Conservation (phyloP, 1,140 invertebrate species). For the Micrasema longulum region DNA sequence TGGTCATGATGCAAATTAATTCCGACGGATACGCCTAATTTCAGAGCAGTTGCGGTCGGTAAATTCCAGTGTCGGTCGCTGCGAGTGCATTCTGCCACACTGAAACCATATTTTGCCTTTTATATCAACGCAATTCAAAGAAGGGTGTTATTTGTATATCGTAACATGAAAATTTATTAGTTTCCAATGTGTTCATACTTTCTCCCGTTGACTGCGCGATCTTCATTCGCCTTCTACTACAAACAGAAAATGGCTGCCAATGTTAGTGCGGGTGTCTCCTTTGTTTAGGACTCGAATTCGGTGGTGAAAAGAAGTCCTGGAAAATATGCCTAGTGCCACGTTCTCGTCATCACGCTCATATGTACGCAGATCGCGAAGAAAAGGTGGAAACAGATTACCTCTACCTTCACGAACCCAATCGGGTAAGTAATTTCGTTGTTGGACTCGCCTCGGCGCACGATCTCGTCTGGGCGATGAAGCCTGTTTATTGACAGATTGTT, state of each 20-base stretch:
- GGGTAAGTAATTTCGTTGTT: constrained; percentile 44
- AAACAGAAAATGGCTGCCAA: constrained; percentile 76
- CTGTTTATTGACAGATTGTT: constrained; percentile 47
- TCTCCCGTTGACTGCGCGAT: constrained; percentile 58
- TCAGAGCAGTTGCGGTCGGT: constrained; percentile 47
- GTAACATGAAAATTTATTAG: constrained; percentile 24
- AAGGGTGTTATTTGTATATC: constrained; percentile 12
- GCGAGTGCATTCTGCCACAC: constrained; percentile 40
- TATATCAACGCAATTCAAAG: constrained; percentile 35
- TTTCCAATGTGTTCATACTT: constrained; percentile 56
- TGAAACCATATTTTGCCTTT: constrained; percentile 42
- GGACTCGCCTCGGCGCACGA: constrained; percentile 39
- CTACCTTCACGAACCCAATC: constrained; percentile 49
- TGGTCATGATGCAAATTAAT: constrained; percentile 24
- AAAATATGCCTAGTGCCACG: constrained; percentile 90
- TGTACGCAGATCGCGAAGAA: constrained; percentile 85
- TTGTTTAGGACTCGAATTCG: constrained; percentile 72
- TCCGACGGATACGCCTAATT: constrained; percentile 39
- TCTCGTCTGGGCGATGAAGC: constrained; percentile 41
- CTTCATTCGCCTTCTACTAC: constrained; percentile 66
- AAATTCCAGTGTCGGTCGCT: constrained; percentile 37
- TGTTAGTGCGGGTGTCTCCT: constrained; percentile 73
- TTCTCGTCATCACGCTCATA: constrained; percentile 89
- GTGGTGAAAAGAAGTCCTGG: constrained; percentile 65
- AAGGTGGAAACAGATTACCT: constrained; percentile 81